Percentiles rank a stretch among this genome's conserved stretches.
Conservation (phyloP, 2,113 vertebrate genomes). For the Mohoua ochrocephala region DNA sequence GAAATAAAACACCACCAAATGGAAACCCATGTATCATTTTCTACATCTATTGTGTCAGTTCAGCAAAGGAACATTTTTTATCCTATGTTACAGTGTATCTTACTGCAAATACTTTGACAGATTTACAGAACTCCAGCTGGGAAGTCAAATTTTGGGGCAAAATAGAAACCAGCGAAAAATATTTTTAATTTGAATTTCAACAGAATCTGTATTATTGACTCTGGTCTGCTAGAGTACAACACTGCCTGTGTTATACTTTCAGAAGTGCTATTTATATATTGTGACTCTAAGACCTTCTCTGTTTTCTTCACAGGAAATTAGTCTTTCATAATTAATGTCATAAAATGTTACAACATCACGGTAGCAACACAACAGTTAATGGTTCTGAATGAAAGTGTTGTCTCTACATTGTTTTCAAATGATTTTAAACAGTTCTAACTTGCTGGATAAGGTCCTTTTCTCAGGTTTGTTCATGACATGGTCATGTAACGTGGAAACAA, state of each 20-base stretch:
- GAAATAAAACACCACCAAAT: neutral
- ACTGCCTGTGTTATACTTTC: neutral
- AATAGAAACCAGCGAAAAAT: conserved; percentile 14
- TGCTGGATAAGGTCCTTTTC: neutral
- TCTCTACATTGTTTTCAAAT: neutral
- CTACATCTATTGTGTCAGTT: neutral
- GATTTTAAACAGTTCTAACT: neutral
- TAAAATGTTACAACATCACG: neutral
- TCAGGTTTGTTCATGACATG: neutral
- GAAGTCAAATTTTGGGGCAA: neutral
- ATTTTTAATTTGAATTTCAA: conserved; percentile 3
- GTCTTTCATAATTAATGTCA: neutral
- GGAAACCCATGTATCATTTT: neutral
- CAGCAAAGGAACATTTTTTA: neutral
- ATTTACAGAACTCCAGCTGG: neutral
- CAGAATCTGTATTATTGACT: neutral
- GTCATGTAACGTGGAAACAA: neutral
- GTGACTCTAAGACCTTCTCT: neutral
- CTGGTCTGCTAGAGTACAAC: neutral
- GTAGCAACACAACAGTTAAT: neutral
- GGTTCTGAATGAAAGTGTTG: neutral
- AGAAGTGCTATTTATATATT: conserved; percentile 10
- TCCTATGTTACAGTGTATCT: neutral
- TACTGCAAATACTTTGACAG: neutral
- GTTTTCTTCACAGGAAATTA: conserved; percentile 17